Evolutionary conservation across 2,113 vertebrate species (phyloP), one percentile per base, ranked within the genome.

Genomic region (Megaceryle torquata): DNA sequence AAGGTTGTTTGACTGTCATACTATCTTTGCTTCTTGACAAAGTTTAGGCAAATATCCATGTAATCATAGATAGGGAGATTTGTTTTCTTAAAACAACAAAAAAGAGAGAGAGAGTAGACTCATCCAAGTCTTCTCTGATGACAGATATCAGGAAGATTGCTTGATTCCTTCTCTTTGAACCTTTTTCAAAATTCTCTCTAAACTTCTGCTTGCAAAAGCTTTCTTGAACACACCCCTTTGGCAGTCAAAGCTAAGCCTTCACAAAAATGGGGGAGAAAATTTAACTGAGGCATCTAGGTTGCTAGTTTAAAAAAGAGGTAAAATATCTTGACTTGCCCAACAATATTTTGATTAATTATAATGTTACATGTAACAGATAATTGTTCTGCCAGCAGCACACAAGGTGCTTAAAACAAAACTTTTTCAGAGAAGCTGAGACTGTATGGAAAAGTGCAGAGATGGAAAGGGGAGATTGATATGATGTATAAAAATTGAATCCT

Each of bases 1-100:
- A 89, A 89, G 77, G 25, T 84, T 95, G 61, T 86, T 91, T 95
- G 84, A 89, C 70, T 96, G 86, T 83, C 5, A 2, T 93, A 44
- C 88, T 97, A 44, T 43, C 57, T 87, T 97, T 91, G 85, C 41
- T 59, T 92, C 88, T n/a, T 64, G 82, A 91, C 18, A 18, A 94
- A 81, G 64, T 93, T 94, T 70, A 95, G 97, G 92, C 95, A 96
- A 87, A 93, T 91, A 93, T 81, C 93, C 92, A 96, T 92, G 74
- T 96, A 89, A 91, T 87, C 39, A 9, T 89, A 89, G 94, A 95
- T 80, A 91, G 86, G 39, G 65, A 90, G 82, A 82, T 91, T 74
- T 85, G 31, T 39, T 93, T 91, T 90, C 69, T 89, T 94, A 79
- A 94, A 85, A 65, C 51, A 88, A 60, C 56, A 82, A 72, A 41